Evolutionary conservation across 2,888 invertebrate genomes (phyloP).

Genomic region (Pollenia amentaria): DNA sequence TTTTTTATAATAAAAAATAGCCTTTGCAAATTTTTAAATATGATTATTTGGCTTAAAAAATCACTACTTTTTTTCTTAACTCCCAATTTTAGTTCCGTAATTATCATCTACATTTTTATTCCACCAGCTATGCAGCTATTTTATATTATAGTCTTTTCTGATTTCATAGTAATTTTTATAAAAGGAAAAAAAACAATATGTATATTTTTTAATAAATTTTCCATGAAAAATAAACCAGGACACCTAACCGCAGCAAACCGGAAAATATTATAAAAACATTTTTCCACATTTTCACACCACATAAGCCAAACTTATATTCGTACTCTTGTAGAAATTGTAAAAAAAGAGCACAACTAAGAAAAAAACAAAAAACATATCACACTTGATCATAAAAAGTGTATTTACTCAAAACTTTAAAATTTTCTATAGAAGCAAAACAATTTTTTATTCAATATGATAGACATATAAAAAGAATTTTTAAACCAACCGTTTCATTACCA

Average conservation of each 20-base stretch:
- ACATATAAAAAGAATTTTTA: too few species aligned
- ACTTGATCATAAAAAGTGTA: not conserved
- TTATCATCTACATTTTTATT: conserved; percentile 71
- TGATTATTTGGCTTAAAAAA: not conserved
- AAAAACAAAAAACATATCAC: not conserved
- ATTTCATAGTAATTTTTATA: conserved; percentile 64
- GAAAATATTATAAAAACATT: conserved; percentile 66
- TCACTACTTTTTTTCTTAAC: not conserved
- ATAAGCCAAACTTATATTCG: conserved; percentile 58
- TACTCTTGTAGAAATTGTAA: not conserved
- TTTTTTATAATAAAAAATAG: too few species aligned
- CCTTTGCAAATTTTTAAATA: not conserved
- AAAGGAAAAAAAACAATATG: conserved; percentile 64
- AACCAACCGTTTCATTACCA: too few species aligned
- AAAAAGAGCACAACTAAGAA: conserved; percentile 11
- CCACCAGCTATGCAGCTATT: conserved; percentile 11
- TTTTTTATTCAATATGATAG: too few species aligned
- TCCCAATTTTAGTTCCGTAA: not conserved
- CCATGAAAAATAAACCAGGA: conserved; percentile 68
- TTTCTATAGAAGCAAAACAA: too few species aligned
- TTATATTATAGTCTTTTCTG: not conserved
- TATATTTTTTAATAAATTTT: conserved; percentile 63
- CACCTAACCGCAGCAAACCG: conserved; percentile 69
- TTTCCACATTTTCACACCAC: conserved; percentile 67
- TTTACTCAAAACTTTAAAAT: too few species aligned